Evolutionary conservation across 2,888 invertebrate species (phyloP).

Genomic region (Noctua fimbriata): DNA sequence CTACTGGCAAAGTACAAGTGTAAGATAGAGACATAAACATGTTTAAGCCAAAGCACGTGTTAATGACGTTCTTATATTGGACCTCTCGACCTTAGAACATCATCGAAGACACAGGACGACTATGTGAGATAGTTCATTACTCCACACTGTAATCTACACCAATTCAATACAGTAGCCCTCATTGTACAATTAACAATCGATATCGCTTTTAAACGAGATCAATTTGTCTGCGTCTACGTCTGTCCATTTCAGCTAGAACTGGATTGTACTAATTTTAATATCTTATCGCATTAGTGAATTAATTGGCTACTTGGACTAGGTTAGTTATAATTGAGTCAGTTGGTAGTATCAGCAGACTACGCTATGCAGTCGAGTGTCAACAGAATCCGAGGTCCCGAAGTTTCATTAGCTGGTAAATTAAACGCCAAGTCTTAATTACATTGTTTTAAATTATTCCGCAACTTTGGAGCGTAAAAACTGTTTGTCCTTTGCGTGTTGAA

Average conservation of each 20-base stretch:
- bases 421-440: slow-evolving; percentile 9
- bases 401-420: slow-evolving; percentile 24
- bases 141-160: not conserved
- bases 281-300: slow-evolving; percentile 36
- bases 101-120: not conserved
- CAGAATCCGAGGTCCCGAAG: not conserved
- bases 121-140: slow-evolving; percentile 4
- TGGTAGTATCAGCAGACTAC: not conserved
- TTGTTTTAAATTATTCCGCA: slow-evolving; percentile 30
- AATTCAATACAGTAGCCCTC: slow-evolving; percentile 23
- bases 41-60: not conserved
- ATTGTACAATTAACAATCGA: slow-evolving; percentile 35
- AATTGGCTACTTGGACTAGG: slow-evolving; percentile 32
- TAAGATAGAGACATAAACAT: not conserved
- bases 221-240: slow-evolving; percentile 41
- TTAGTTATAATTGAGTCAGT: slow-evolving; percentile 10
- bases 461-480: slow-evolving; percentile 1
- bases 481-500: slow-evolving; percentile 28
- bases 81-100: slow-evolving; percentile 1
- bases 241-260: slow-evolving; percentile 22
- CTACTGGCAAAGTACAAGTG: not conserved
- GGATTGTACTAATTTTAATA: slow-evolving; percentile 26
- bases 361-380: not conserved
- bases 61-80: not conserved
- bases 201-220: slow-evolving; percentile 37